Evolutionary conservation across 2,888 invertebrate species (phyloP).

Genomic region (Cylindroiulus punctatus): DNA sequence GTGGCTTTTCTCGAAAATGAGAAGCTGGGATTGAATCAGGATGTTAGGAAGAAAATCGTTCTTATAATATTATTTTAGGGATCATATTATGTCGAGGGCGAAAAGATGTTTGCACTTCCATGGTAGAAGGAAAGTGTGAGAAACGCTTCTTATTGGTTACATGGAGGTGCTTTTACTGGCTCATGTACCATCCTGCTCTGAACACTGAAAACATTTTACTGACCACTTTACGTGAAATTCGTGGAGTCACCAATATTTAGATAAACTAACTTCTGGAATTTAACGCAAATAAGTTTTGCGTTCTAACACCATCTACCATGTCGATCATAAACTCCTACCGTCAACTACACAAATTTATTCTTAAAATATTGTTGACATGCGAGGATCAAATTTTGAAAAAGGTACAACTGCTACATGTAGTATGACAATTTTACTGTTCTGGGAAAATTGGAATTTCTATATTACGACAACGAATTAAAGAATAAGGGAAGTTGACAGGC

Average conservation of each 20-base stretch:
- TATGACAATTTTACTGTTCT: too few relatives aligned
- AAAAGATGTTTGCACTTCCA: not conserved
- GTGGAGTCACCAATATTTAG: not conserved
- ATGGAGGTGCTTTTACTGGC: not conserved
- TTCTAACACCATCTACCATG: too few relatives aligned
- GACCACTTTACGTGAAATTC: not conserved
- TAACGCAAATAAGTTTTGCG: too few relatives aligned
- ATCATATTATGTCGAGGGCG: not conserved
- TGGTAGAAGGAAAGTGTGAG: not conserved
- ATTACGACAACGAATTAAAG: too few relatives aligned
- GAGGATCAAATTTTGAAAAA: too few relatives aligned
- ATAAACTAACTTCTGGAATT: too few relatives aligned
- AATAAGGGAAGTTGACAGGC: too few relatives aligned
- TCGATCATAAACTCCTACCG: too few relatives aligned
- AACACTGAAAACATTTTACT: not conserved
- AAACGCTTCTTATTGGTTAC: not conserved
- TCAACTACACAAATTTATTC: too few relatives aligned
- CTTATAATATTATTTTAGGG: not conserved
- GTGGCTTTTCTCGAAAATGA: not conserved
- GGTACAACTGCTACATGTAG: too few relatives aligned
- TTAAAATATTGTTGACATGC: too few relatives aligned
- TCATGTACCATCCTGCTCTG: not conserved
- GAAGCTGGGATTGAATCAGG: not conserved
- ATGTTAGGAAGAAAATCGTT: not conserved
- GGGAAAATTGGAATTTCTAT: too few relatives aligned